Conservation (phyloP, 2,888 invertebrate genomes). For the Rhaphigaster nebulosa region DNA sequence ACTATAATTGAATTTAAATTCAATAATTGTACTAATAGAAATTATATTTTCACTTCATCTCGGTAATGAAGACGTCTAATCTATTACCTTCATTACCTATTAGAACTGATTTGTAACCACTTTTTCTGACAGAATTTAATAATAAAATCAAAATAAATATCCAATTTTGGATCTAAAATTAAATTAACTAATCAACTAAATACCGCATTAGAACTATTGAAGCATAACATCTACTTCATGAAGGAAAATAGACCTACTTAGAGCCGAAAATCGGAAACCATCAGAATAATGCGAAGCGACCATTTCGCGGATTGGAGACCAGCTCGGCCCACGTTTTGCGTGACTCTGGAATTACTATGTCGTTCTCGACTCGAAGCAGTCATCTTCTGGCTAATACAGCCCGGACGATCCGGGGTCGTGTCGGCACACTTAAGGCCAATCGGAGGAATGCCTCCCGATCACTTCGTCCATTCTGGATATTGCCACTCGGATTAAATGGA, state of each 20-base stretch:
- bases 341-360: neutral
- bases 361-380: neutral
- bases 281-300: neutral
- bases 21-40: too few relatives aligned
- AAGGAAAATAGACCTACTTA: neutral
- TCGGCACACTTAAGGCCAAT: neutral
- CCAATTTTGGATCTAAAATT: neutral
- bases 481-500: conserved; percentile 24
- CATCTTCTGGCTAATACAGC: neutral
- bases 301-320: neutral
- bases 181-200: neutral
- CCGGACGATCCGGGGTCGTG: neutral
- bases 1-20: too few relatives aligned
- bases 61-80: too few relatives aligned
- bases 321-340: neutral
- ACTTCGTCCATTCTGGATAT: conserved; percentile 19
- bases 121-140: too few relatives aligned
- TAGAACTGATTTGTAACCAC: too few relatives aligned
- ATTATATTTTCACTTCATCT: too few relatives aligned
- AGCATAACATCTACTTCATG: neutral
- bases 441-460: neutral
- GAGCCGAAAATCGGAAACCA: neutral
- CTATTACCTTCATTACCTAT: too few relatives aligned
- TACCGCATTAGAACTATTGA: neutral
- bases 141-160: too few relatives aligned